Conservation (phyloP, 1,140 invertebrate genomes). For the Nephila pilipes region DNA sequence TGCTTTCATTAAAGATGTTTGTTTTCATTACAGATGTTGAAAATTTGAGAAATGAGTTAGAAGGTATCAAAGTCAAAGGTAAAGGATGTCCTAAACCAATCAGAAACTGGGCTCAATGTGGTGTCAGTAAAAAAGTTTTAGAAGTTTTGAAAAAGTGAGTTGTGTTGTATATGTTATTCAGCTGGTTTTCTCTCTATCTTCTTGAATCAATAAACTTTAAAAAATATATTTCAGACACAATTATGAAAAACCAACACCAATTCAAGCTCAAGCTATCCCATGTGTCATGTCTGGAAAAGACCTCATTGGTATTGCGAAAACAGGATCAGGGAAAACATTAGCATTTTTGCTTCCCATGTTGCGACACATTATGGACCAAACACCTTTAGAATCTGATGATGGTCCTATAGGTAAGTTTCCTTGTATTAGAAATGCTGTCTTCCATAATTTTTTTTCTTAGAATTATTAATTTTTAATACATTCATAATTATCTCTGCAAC, state of each 20-base stretch:
- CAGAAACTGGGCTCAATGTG: slow-evolving; percentile 98
- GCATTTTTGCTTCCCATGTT: slow-evolving; percentile 99
- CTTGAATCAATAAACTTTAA: neutral
- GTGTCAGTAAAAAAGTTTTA: slow-evolving; percentile 97
- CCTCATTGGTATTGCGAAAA: slow-evolving; percentile 99
- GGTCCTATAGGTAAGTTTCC: slow-evolving; percentile 90
- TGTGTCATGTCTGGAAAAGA: slow-evolving; percentile 98
- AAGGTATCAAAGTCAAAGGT: slow-evolving; percentile 86
- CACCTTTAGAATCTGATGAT: slow-evolving; percentile 94
- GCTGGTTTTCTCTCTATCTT: neutral
- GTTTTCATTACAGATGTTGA: slow-evolving; percentile 82
- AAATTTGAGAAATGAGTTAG: slow-evolving; percentile 83
- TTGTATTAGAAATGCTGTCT: neutral
- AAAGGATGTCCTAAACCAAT: slow-evolving; percentile 96
- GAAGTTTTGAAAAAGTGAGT: slow-evolving; percentile 93
- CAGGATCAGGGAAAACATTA: slow-evolving; percentile 97
- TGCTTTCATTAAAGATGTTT: neutral
- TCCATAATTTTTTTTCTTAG: too few species aligned
- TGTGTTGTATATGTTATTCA: neutral
- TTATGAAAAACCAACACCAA: slow-evolving; percentile 99
- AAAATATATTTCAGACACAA: slow-evolving; percentile 84
- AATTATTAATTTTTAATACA: too few species aligned
- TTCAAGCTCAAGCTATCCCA: slow-evolving; percentile 98
- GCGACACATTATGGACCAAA: slow-evolving; percentile 97
- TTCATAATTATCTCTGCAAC: too few species aligned